A percentile compares a stretch with the other conserved stretches of the same genome.
Conservation (phyloP, 2,888 invertebrate genomes). For the Colostygia pectinataria region DNA sequence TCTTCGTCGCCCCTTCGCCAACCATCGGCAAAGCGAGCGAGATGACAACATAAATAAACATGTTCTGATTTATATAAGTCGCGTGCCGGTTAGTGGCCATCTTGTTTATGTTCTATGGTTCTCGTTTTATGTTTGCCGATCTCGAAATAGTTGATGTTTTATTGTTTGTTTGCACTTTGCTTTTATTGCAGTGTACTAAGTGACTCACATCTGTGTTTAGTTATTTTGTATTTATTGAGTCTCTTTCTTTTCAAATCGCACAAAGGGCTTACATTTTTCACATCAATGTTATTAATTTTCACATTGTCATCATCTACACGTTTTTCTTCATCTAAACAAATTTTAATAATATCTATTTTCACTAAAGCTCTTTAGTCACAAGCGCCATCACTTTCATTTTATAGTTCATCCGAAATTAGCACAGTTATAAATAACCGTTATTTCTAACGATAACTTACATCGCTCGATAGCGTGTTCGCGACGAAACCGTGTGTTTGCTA, state of each 20-base stretch:
- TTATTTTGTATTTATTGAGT: conserved; percentile 33
- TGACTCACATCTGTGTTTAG: conserved; percentile 49
- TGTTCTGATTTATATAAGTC: conserved; percentile 69
- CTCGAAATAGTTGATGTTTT: conserved; percentile 68
- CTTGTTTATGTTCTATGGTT: conserved; percentile 68
- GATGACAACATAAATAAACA: conserved; percentile 78
- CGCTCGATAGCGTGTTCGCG: conserved; percentile 54
- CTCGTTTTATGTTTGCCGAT: conserved; percentile 59
- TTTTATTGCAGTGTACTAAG: conserved; percentile 53
- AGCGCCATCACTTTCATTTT: conserved; percentile 2
- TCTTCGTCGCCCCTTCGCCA: conserved; percentile 63
- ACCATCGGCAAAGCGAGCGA: conserved; percentile 72
- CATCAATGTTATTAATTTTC: conserved; percentile 2
- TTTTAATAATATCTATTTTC: no score
- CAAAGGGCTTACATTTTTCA: conserved; percentile 11
- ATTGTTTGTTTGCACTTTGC: conserved; percentile 67
- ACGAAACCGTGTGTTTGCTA: conserved; percentile 55
- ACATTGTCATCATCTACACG: neutral
- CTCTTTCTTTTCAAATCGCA: conserved; percentile 10
- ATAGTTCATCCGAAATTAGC: conserved; percentile 13
- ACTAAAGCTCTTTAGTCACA: neutral
- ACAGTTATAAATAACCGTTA: conserved; percentile 23
- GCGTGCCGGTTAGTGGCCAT: conserved; percentile 75
- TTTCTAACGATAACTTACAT: conserved; percentile 28
- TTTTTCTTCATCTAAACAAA: no score